A percentile compares a stretch with the other conserved stretches of the same genome.
These are phyloP conservation scores for Scarus forsteni DNA, from an alignment of 2,797 vertebrate genomes.

Conservation along the genomic window DNA sequence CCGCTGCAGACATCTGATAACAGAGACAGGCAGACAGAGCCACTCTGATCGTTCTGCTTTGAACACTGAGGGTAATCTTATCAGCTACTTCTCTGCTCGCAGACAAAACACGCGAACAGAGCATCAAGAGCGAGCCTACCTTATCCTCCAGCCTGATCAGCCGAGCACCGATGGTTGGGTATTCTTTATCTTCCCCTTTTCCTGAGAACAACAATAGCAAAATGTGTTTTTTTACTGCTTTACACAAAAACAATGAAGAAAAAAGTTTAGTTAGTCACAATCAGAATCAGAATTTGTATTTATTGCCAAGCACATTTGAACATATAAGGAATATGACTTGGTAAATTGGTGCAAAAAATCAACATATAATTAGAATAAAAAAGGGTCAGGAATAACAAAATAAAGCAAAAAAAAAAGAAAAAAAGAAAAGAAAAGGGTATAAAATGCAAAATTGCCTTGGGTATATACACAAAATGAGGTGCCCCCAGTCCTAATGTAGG, in stretches of 20 bases:
- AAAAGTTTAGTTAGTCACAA: constrained; percentile 3
- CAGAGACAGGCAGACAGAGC: constrained; percentile 12
- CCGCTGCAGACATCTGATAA: constrained; percentile 47
- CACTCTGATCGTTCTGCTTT: constrained; percentile 7
- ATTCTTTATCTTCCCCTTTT: constrained; percentile 92
- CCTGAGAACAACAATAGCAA: constrained; percentile 71
- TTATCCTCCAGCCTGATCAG: constrained; percentile 92
- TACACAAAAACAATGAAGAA: constrained; percentile 5
- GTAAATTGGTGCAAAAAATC: too few species aligned
- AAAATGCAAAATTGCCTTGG: too few species aligned
- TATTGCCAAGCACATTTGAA: too few species aligned
- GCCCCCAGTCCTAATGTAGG: too few species aligned
- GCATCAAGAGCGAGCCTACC: constrained; percentile 77
- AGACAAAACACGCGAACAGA: constrained; percentile 34
- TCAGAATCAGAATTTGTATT: neutral
- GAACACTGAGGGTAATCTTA: constrained; percentile 22
- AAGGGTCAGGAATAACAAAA: too few species aligned
- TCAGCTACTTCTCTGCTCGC: constrained; percentile 26
- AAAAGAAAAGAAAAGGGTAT: too few species aligned
- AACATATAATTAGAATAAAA: too few species aligned
- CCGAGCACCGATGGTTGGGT: constrained; percentile 89
- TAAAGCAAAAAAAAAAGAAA: too few species aligned
- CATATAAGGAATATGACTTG: too few species aligned
- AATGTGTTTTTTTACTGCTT: neutral
- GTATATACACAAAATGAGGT: too few species aligned